phyloP scores from a whole-genome alignment of 2,888 invertebrate genomes.

The Brachylomia viminalis region DNA sequence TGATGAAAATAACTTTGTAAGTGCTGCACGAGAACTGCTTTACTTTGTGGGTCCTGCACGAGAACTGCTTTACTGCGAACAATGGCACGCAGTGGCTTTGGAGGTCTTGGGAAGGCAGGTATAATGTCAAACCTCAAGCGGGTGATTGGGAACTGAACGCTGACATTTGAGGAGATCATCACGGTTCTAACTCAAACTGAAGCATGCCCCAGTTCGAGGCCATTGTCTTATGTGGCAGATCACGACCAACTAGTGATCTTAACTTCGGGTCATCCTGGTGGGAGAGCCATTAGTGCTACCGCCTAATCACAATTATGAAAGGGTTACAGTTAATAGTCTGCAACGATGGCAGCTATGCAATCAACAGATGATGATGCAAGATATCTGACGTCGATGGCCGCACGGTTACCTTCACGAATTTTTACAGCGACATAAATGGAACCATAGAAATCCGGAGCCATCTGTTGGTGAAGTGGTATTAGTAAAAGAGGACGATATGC shows the following conservation, averaged over 20 bases:
- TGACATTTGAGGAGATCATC: neutral
- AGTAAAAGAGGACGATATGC: neutral
- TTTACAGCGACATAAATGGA: neutral
- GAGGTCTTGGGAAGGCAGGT: neutral
- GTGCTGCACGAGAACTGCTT: neutral
- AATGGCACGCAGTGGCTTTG: constrained; percentile 6
- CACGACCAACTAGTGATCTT: neutral
- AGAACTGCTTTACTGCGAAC: neutral
- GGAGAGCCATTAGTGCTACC: neutral
- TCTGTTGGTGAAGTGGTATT: neutral
- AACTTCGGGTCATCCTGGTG: neutral
- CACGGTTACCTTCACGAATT: constrained; percentile 1
- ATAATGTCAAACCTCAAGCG: neutral
- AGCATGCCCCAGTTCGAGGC: constrained; percentile 1
- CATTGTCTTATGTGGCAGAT: neutral
- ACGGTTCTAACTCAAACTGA: constrained; percentile 2
- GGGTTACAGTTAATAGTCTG: neutral
- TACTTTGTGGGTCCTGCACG: neutral
- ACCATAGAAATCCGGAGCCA: neutral
- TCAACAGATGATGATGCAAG: neutral
- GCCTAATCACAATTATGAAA: neutral
- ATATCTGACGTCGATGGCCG: neutral
- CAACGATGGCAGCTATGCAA: neutral
- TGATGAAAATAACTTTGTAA: neutral
- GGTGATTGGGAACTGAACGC: neutral